These are phyloP conservation scores for Sclerurus mexicanus DNA, from an alignment of 2,113 vertebrate genomes.

Conservation along the genomic window DNA sequence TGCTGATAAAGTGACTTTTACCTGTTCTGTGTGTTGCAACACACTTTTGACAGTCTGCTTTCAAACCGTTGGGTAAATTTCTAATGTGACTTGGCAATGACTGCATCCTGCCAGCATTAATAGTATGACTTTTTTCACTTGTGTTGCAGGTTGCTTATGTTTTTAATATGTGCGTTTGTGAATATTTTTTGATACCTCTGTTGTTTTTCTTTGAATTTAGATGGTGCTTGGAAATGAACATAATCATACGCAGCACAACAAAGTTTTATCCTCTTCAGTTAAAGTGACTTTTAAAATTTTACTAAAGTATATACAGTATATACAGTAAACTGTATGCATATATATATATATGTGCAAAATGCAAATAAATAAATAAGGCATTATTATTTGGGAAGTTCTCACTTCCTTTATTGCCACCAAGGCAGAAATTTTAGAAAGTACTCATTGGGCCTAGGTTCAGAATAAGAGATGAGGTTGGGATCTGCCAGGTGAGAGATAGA, in stretches of 20 bases:
- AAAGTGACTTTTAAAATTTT: not conserved
- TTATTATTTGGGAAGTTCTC: not conserved
- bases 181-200: not conserved
- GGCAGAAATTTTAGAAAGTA: not conserved
- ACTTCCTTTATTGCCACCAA: not conserved
- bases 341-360: no score
- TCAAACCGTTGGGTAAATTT: not conserved
- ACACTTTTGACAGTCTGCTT: not conserved
- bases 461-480: not conserved
- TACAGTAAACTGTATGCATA: no score
- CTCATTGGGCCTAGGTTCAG: not conserved
- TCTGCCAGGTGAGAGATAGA: not conserved
- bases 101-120: not conserved
- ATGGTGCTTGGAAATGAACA: not conserved
- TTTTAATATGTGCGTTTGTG: not conserved
- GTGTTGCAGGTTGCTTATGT: not conserved
- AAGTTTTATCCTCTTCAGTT: not conserved
- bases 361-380: not conserved
- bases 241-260: accelerated
- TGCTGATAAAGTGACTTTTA: not conserved
- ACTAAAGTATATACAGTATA: not conserved
- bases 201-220: not conserved
- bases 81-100: not conserved
- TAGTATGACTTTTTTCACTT: not conserved
- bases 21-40: not conserved